These are phyloP conservation scores for Clistopyga incitator DNA, from an alignment of 2,888 invertebrate genomes.

Conservation along the genomic window DNA sequence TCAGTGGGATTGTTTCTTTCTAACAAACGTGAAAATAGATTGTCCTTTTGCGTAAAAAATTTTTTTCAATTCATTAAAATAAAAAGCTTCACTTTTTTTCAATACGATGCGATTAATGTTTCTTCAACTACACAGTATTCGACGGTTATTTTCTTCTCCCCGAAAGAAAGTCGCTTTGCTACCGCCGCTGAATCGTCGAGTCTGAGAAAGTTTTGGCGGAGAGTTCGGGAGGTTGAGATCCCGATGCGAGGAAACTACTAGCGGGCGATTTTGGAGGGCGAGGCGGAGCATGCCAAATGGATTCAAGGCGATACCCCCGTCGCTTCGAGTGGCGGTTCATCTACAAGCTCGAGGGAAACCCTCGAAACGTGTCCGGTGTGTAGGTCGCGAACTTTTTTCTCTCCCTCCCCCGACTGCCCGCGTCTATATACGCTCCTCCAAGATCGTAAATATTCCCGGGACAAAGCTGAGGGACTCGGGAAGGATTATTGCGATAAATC, in stretches of 20 bases:
- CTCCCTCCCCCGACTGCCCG: not conserved
- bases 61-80: too few relatives aligned
- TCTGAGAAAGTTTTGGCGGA: constrained; percentile 22
- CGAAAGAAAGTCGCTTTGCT: not conserved
- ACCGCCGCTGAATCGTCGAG: constrained; percentile 35
- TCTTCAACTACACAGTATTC: not conserved
- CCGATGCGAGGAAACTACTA: constrained; percentile 48
- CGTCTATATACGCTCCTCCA: constrained; percentile 11
- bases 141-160: not conserved
- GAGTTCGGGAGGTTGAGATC: constrained; percentile 54
- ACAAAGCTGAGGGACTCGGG: constrained; percentile 28
- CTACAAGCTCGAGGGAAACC: constrained; percentile 31
- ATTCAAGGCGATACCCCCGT: constrained; percentile 65
- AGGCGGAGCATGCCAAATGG: constrained; percentile 63
- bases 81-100: not conserved
- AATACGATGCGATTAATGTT: not conserved
- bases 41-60: too few relatives aligned
- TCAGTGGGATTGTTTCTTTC: too few relatives aligned
- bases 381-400: constrained; percentile 38
- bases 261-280: constrained; percentile 6
- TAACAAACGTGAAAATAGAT: too few relatives aligned
- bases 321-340: constrained; percentile 19
- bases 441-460: constrained; percentile 51
- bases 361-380: constrained; percentile 37
- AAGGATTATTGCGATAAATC: constrained; percentile 51